Percentiles rank a stretch among this genome's conserved stretches.
phyloP scores from a whole-genome alignment of 2,888 invertebrate genomes.

The Orthosia gothica region DNA sequence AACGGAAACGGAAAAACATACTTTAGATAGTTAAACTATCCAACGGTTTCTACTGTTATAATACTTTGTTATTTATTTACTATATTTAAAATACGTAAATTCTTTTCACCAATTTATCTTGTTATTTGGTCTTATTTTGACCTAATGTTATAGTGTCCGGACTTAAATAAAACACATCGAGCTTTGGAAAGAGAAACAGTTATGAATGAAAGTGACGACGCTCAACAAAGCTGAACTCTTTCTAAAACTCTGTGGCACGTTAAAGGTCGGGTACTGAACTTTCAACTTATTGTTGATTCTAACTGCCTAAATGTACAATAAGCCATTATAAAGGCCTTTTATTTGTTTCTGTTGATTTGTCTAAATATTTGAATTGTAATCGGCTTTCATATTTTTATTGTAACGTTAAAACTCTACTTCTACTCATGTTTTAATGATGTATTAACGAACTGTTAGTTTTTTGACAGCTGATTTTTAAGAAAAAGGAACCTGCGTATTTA shows the following conservation, averaged over 20 bases:
- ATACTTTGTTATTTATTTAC: constrained; percentile 15
- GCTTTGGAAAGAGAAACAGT: neutral
- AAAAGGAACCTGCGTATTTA: neutral
- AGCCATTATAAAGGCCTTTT: constrained; percentile 2
- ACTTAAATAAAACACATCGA: neutral
- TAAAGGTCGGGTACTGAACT: neutral
- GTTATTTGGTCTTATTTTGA: neutral
- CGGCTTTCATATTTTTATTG: constrained; percentile 18
- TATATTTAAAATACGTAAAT: constrained; percentile 22
- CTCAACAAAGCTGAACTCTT: neutral
- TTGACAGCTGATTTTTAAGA: neutral
- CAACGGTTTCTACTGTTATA: constrained; percentile 47
- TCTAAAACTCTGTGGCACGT: neutral
- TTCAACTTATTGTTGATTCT: neutral
- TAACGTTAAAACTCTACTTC: constrained; percentile 25
- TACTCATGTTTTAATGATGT: constrained; percentile 26
- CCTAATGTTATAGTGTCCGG: neutral
- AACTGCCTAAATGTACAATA: constrained; percentile 28
- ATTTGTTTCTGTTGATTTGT: constrained; percentile 31
- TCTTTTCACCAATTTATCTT: constrained; percentile 9
- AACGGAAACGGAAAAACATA: constrained; percentile 59
- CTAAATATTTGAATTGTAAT: constrained; percentile 28
- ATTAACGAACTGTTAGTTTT: neutral
- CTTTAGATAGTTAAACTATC: constrained; percentile 65
- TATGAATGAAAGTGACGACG: neutral